Conservation (phyloP, 2,888 invertebrate species). For the Acronicta alni region DNA sequence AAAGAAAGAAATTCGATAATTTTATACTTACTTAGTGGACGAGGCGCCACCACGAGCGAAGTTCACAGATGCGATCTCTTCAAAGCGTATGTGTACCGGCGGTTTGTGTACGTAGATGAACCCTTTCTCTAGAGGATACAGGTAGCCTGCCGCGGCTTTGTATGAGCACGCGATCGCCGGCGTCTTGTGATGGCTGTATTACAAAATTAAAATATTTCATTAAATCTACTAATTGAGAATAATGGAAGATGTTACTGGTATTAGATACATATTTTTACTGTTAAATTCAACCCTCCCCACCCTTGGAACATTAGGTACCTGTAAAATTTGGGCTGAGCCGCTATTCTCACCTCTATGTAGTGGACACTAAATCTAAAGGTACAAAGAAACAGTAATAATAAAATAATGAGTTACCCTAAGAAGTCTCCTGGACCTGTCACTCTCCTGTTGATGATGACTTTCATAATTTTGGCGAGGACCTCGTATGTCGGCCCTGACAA, state of each 20-base stretch:
- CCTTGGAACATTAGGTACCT: too few relatives aligned
- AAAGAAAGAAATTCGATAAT: too few relatives aligned
- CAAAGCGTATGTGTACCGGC: conserved; percentile 98
- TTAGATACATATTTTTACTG: too few relatives aligned
- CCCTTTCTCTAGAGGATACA: conserved; percentile 99
- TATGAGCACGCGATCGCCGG: conserved; percentile 98
- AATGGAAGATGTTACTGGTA: too few relatives aligned
- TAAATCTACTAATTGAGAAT: too few relatives aligned
- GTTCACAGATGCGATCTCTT: conserved; percentile 98
- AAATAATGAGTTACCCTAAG: conserved; percentile 91
- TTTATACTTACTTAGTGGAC: conserved; percentile 78
- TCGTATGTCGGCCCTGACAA: conserved; percentile 98
- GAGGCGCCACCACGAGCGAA: conserved; percentile 97
- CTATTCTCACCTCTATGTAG: neutral
- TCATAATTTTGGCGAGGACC: conserved; percentile 98
- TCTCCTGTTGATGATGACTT: conserved; percentile 97
- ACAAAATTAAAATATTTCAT: neutral
- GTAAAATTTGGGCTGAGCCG: too few relatives aligned
- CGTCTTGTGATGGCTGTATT: conserved; percentile 93
- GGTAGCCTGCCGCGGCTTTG: conserved; percentile 98
- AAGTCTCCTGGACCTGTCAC: conserved; percentile 98
- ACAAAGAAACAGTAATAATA: neutral
- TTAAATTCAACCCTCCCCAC: too few relatives aligned
- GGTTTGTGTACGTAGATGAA: conserved; percentile 99
- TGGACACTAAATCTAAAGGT: neutral